Base-by-base conservation (phyloP, 2,888 invertebrate species). In the Macrophya annulata region DNA sequence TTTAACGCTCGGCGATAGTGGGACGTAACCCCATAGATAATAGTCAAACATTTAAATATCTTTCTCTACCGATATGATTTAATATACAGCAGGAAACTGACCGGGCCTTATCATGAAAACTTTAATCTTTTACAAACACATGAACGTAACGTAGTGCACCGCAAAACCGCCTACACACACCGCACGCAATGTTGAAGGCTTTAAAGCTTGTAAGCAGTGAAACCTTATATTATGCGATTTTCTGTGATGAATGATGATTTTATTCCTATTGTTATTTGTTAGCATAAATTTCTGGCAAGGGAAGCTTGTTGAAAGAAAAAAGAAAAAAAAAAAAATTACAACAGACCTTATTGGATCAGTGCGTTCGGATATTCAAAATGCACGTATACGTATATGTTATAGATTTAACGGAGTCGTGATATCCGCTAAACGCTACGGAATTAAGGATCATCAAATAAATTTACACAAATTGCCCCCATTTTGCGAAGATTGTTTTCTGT, bases 51-150 rank as follows among this genome's bases (percentile, higher is more conserved):
- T 25, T 76, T 31, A 48, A 21, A 76, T 76, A 25, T 51, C 48
- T 77, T 8, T 37, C 3, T 17, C 37, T 77, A 17, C 1, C 17
- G 37, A 17, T 31, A 48, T 55, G 31, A 37, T 55, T 37, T 4
- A 45, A 25, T 45, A 25, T 12, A 74, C 45, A 55, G 31, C 77
- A 77, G 77, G 55, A 77, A 77, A 77, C 77, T 68, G 31, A 37
- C 77, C 48, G 77, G 31, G 37, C 55, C 77, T 77, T 77, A 77
- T 77, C 77, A 31, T 31, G 17, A 77, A 51, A 25, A 77, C 25
- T 15, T 68, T 68, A 68, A 68, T 74, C 45, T 45, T n/a, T 37
- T 40, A 37, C 40, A 71, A 40, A 40, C 40, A 40, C 40, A 9
- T 25, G 76, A 25, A 25, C 15, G 45, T 45, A 15, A 31, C 17